Evolutionary conservation across 2,797 vertebrate genomes (phyloP).

Genomic region (Neostethus bicornis): DNA sequence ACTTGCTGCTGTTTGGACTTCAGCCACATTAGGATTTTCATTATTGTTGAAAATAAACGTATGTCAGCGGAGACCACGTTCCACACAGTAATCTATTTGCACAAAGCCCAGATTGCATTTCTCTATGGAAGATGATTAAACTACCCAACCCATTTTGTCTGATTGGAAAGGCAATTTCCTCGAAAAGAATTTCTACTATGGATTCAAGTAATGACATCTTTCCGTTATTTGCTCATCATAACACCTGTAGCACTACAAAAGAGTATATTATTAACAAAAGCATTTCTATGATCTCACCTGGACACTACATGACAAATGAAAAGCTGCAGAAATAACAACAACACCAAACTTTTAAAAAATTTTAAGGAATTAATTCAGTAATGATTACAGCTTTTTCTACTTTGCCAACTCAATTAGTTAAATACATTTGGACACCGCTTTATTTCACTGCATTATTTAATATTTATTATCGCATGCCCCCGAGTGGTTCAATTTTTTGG

Average conservation of each 20-base stretch:
- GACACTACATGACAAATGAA: not conserved
- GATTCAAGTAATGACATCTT: not conserved
- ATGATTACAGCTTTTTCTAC: too few species aligned
- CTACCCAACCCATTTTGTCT: not conserved
- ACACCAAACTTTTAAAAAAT: too few species aligned
- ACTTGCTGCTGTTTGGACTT: not conserved
- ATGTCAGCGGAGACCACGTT: not conserved
- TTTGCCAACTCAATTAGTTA: too few species aligned
- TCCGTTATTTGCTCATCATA: not conserved
- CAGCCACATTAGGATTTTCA: not conserved
- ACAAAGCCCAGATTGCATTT: not conserved
- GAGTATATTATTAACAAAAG: not conserved
- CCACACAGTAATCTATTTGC: not conserved
- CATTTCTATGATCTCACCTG: not conserved
- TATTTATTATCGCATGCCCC: too few species aligned
- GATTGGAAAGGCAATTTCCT: not conserved
- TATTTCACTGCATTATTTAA: too few species aligned
- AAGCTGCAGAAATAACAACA: too few species aligned
- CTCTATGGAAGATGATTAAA: not conserved
- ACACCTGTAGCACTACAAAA: not conserved
- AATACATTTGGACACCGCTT: too few species aligned
- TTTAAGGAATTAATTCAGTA: too few species aligned
- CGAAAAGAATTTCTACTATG: not conserved
- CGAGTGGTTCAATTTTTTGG: too few species aligned
- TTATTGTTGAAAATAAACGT: not conserved